Conservation (phyloP, 2,888 invertebrate genomes). For the Drosophila atripex region DNA sequence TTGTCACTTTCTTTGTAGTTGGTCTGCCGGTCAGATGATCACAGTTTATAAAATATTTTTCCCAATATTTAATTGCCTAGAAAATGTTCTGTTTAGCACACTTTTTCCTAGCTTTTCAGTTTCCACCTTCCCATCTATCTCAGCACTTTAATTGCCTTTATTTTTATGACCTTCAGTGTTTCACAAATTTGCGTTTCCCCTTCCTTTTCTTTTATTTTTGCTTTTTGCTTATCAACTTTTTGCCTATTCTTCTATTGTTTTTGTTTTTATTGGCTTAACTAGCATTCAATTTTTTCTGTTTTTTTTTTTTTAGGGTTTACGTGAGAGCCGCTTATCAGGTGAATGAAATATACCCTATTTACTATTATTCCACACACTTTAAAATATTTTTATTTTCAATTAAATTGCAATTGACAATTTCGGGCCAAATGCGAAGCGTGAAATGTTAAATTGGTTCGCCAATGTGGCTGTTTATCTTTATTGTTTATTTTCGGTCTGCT, state of each 20-base stretch:
- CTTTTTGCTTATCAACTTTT: slow-evolving; percentile 40
- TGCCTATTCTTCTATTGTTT: slow-evolving; percentile 9
- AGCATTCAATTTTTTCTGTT: slow-evolving; percentile 5
- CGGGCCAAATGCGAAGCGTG: slow-evolving; percentile 8
- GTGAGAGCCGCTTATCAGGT: slow-evolving; percentile 28
- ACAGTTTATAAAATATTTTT: not conserved
- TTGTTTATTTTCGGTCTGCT: slow-evolving; percentile 43
- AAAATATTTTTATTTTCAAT: slow-evolving; percentile 42
- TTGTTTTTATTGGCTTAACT: slow-evolving; percentile 15
- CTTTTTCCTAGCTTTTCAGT: not conserved
- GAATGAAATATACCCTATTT: slow-evolving; percentile 12
- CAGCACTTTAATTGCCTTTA: slow-evolving; percentile 32
- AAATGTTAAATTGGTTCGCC: slow-evolving; percentile 11
- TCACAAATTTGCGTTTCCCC: slow-evolving; percentile 29
- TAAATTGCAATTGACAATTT: slow-evolving; percentile 57
- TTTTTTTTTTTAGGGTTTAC: slow-evolving; percentile 15
- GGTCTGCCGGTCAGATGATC: not conserved
- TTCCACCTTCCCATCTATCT: not conserved
- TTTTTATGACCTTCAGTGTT: slow-evolving; percentile 39
- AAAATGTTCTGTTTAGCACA: not conserved
- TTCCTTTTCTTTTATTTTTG: not conserved
- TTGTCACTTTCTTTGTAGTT: not conserved
- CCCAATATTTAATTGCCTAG: not conserved
- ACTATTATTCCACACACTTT: not conserved
- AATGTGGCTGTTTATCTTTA: slow-evolving; percentile 41